Percentiles rank a stretch among this genome's conserved stretches.
Conservation (phyloP, 2,113 vertebrate genomes). For the Raphicerus campestris region DNA sequence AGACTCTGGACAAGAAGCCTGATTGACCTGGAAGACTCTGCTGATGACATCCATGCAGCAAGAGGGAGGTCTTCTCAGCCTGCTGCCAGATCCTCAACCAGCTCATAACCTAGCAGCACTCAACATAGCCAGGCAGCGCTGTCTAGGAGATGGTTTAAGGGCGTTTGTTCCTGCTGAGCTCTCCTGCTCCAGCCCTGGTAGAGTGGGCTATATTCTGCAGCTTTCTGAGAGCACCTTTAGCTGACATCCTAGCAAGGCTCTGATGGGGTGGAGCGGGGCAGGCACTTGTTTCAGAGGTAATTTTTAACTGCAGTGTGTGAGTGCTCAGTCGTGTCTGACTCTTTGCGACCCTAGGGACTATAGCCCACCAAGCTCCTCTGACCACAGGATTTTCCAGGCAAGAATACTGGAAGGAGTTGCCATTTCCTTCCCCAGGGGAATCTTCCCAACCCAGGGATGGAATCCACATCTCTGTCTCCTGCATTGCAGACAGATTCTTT, state of each 20-base stretch:
- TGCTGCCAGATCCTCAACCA: background rate
- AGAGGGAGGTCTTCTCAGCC: background rate
- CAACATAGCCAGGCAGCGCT: fast-evolving
- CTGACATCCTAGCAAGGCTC: background rate
- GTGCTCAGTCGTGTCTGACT: background rate
- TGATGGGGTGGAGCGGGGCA: background rate
- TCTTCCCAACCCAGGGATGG: background rate
- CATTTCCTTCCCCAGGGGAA: background rate
- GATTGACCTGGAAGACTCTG: too few species aligned
- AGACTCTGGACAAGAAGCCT: background rate
- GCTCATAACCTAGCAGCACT: background rate
- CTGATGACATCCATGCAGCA: background rate
- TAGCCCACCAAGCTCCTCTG: background rate
- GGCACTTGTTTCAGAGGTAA: background rate
- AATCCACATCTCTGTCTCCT: background rate
- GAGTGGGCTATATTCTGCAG: background rate
- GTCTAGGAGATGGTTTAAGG: background rate
- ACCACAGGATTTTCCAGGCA: background rate
- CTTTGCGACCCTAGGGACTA: background rate
- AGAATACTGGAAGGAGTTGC: background rate
- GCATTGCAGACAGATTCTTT: background rate
- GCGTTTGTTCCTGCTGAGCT: background rate
- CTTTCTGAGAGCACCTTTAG: background rate
- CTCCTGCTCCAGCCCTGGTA: background rate
- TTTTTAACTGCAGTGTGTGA: background rate